Base-by-base conservation (phyloP, 2,888 invertebrate genomes). In the Aleiodes alternator region DNA sequence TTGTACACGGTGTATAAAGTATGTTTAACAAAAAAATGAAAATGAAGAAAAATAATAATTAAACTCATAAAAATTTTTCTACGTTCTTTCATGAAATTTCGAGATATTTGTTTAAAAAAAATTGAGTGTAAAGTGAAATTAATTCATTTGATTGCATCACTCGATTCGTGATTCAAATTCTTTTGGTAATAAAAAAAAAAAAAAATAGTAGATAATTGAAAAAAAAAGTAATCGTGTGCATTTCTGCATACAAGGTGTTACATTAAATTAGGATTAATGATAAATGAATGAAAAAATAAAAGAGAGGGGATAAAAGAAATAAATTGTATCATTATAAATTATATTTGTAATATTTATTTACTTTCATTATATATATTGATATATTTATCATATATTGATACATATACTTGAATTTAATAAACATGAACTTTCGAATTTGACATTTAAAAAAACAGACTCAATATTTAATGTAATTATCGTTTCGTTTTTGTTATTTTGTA, bases 1-100 rank as follows among this genome's bases (percentile, higher is more conserved):
- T 83, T 84, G 80, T 84, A 84, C 79, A 83, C 77, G 80, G 79
- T 82, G 82, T 83, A 84, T 79, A 83, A 81, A 82, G 80, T 83
- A 82, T 82, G 78, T 82, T 80, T 77, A 78, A 77, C 73, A 72
- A 81, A 78, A 73, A 23, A 23, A 23, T 23, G 23, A 75, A 48
- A 57, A 76, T 50, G 55, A 66, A 57, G 51, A 34, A 34, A 34
- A 34, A 34, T 34, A n/a, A n/a, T 31, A 34, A 34, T 34, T 34
- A 34, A 34, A 8, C 9, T 48, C 48, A 64, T 64, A 14, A 11
- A 38, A 4, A 61, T 16, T 31, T 57, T 31, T 48, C 34, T 5
- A 31, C 4, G 34, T 55, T 61, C 31, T 14, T 50, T 31, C 57
- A 12, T 29, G 57, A 56, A 23, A 29, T 29, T 57, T 57, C 16